Percentiles rank a stretch among this genome's conserved stretches.
Conservation (phyloP, 1,140 invertebrate genomes). For the Protaetia brevitarsis region DNA sequence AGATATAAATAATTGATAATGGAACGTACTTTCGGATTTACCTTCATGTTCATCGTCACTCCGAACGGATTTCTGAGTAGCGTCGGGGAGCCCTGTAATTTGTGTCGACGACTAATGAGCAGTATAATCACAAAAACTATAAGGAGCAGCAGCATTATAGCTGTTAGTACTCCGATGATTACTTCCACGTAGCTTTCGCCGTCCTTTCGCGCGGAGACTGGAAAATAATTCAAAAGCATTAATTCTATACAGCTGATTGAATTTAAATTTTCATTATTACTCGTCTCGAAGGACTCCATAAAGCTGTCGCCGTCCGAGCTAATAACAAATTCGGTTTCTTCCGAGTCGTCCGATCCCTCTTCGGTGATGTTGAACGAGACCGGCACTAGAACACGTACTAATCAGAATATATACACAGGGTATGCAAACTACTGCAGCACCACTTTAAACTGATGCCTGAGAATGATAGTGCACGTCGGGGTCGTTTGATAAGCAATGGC, state of each 20-base stretch:
- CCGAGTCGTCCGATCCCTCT: constrained; percentile 55
- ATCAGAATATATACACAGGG: constrained; percentile 28
- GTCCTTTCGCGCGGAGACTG: constrained; percentile 60
- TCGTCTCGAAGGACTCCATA: constrained; percentile 57
- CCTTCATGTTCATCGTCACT: constrained; percentile 67
- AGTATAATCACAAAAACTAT: constrained; percentile 66
- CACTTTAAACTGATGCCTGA: constrained; percentile 29
- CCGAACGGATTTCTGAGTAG: constrained; percentile 64
- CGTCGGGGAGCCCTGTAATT: constrained; percentile 61
- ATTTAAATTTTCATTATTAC: constrained; percentile 45
- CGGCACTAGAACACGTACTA: constrained; percentile 48
- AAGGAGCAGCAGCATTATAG: constrained; percentile 65
- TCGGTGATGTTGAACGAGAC: constrained; percentile 60
- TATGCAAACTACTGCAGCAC: constrained; percentile 27
- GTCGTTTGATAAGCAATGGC: constrained; percentile 4
- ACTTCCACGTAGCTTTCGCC: constrained; percentile 66
- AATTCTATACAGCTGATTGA: background rate
- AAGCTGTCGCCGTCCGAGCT: constrained; percentile 56
- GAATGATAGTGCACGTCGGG: constrained; percentile 29
- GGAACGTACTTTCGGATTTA: constrained; percentile 40
- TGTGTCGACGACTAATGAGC: constrained; percentile 63
- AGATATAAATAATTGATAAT: constrained; percentile 13
- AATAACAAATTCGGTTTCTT: constrained; percentile 54
- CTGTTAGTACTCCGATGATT: constrained; percentile 69
- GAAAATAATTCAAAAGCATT: constrained; percentile 30